These are phyloP conservation scores for Chymomyza caudatula DNA, from an alignment of 2,888 invertebrate species.

Conservation along the genomic window DNA sequence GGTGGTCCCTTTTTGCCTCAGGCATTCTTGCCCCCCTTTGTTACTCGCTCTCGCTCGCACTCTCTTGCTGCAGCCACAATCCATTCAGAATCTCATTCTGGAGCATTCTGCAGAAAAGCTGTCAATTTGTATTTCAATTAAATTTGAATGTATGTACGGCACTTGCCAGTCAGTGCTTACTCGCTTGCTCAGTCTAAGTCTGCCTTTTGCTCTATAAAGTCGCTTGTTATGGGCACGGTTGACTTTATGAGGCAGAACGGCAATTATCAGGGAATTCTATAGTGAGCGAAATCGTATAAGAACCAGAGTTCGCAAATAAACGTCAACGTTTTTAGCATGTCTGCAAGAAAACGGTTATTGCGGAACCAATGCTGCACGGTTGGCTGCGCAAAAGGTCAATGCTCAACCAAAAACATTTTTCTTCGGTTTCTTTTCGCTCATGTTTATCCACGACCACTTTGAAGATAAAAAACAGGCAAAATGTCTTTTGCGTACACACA, in stretches of 20 bases:
- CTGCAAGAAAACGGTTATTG: too few species aligned
- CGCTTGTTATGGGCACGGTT: background rate
- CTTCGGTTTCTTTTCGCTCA: too few species aligned
- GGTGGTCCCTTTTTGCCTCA: background rate
- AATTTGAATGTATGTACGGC: constrained; percentile 49
- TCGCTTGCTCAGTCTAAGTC: background rate
- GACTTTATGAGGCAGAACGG: background rate
- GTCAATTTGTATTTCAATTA: constrained; percentile 55
- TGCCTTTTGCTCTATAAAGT: background rate
- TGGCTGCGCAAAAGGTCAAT: too few species aligned
- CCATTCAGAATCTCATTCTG: background rate
- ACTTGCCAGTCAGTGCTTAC: constrained; percentile 30
- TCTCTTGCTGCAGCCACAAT: background rate
- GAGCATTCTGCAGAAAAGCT: constrained; percentile 38
- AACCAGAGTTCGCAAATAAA: too few species aligned
- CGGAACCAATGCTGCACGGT: too few species aligned
- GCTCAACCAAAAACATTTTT: too few species aligned
- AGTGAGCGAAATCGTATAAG: too few species aligned
- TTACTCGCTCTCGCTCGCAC: background rate
- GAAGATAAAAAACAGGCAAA: too few species aligned
- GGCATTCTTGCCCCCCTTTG: background rate
- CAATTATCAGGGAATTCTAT: too few species aligned
- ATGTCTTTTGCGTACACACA: too few species aligned
- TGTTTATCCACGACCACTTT: too few species aligned
- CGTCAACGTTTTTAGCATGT: too few species aligned